Evolutionary conservation across 1,140 invertebrate species (phyloP).

Genomic region (Bombus balteatus): DNA sequence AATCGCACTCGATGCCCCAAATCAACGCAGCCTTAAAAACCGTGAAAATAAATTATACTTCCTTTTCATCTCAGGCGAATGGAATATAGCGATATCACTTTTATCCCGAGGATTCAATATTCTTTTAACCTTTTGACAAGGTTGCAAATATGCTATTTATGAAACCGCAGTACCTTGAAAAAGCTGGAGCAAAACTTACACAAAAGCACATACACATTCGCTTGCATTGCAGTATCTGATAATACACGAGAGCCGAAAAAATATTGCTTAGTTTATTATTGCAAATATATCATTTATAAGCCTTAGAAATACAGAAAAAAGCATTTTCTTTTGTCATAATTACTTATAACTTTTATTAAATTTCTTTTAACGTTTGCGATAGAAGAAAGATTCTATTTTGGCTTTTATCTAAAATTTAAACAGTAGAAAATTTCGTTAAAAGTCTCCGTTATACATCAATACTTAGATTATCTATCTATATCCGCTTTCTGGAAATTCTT

Average conservation of each 20-base stretch:
- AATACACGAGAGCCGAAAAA: neutral
- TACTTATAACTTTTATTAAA: neutral
- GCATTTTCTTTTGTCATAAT: neutral
- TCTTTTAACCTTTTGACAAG: conserved; percentile 17
- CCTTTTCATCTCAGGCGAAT: neutral
- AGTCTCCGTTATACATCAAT: too few species aligned
- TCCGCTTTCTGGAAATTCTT: neutral
- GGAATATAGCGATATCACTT: conserved; percentile 33
- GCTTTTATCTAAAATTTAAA: too few species aligned
- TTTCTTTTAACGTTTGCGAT: neutral
- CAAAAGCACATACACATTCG: neutral
- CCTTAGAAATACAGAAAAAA: too few species aligned
- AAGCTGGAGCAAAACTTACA: conserved; percentile 12
- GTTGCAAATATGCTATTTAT: conserved; percentile 46
- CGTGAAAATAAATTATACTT: conserved; percentile 32
- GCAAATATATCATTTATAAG: neutral
- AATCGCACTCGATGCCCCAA: neutral
- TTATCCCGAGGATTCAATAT: neutral
- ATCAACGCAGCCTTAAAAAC: conserved; percentile 8
- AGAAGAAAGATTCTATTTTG: neutral
- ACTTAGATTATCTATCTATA: neutral
- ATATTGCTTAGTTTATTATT: neutral
- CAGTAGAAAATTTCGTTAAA: too few species aligned
- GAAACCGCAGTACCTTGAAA: conserved; percentile 19
- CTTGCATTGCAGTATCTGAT: neutral